Percentiles rank a stretch among this genome's conserved stretches.
phyloP scores from a whole-genome alignment of 2,888 invertebrate species.

The Arrhopalites spinosus region DNA sequence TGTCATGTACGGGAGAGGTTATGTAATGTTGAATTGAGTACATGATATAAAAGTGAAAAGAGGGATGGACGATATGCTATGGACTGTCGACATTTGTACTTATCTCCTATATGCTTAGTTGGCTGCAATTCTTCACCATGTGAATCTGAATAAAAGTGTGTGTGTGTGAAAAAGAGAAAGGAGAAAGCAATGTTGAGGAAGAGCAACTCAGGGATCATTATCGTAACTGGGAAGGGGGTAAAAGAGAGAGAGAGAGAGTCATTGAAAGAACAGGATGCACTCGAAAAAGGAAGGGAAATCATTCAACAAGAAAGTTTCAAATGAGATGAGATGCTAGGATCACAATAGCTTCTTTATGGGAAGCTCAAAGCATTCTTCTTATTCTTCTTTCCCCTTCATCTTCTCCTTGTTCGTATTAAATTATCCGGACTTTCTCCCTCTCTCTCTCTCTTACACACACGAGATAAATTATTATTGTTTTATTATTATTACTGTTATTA shows the following conservation, averaged over 20 bases:
- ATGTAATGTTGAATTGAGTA: too few species aligned
- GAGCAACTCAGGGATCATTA: slow-evolving; percentile 9
- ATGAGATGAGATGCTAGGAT: slow-evolving; percentile 14
- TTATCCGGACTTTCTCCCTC: slow-evolving; percentile 2
- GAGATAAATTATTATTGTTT: slow-evolving; percentile 9
- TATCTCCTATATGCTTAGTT: slow-evolving; percentile 12
- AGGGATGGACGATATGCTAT: too few species aligned
- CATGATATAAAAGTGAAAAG: too few species aligned
- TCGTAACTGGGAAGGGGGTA: background rate
- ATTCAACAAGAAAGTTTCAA: slow-evolving; percentile 29
- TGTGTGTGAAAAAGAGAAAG: too few species aligned
- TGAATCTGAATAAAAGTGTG: background rate
- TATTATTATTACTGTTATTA: background rate
- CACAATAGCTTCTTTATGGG: slow-evolving; percentile 7
- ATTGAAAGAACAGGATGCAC: slow-evolving; percentile 4
- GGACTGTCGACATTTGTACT: background rate
- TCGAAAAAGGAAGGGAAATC: slow-evolving; percentile 26
- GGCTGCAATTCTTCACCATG: background rate
- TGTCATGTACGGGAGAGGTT: too few species aligned
- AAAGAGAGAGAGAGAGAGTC: background rate
- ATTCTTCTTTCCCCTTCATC: too few species aligned
- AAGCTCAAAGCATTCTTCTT: too few species aligned
- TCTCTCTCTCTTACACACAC: too few species aligned
- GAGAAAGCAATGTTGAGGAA: slow-evolving; percentile 14
- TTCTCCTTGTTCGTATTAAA: too few species aligned